These are phyloP conservation scores for Anguilla megastoma DNA, from an alignment of 2,797 vertebrate species.

Conservation along the genomic window DNA sequence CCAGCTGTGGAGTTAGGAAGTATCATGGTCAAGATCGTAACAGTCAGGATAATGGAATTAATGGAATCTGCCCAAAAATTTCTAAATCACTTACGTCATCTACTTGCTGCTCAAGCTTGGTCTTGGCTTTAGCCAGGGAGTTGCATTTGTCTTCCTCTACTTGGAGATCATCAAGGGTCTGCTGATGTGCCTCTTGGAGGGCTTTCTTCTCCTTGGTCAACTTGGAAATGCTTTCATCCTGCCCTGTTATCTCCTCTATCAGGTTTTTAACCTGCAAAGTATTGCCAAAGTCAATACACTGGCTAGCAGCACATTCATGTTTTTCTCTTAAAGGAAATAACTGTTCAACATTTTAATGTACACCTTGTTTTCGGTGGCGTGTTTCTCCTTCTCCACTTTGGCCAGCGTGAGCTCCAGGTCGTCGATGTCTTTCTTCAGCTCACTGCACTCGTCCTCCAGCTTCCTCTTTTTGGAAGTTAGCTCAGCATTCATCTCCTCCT, in stretches of 20 bases:
- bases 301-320: background rate
- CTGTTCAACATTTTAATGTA: background rate
- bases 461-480: constrained; percentile 54
- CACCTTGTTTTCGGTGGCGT: constrained; percentile 42
- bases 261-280: constrained; percentile 79
- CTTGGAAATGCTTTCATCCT: constrained; percentile 43
- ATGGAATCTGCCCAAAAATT: background rate
- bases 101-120: constrained; percentile 83
- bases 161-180: constrained; percentile 81
- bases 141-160: constrained; percentile 89
- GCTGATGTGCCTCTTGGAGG: constrained; percentile 80
- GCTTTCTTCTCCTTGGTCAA: constrained; percentile 76
- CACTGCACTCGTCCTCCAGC: constrained; percentile 47
- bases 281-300: background rate
- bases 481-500: constrained; percentile 75
- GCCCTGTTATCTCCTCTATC: constrained; percentile 78
- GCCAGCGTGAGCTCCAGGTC: constrained; percentile 39
- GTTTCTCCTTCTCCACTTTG: constrained; percentile 40
- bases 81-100: constrained; percentile 73
- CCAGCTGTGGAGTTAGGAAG: constrained; percentile 57
- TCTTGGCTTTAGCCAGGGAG: constrained; percentile 76
- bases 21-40: background rate
- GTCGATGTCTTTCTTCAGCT: constrained; percentile 43
- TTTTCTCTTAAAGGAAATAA: background rate
- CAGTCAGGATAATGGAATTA: background rate